Percentiles rank a stretch among this genome's conserved stretches.
Evolutionary conservation across 1,140 invertebrate species (phyloP).

Genomic region (Phenacoccus solenopsis): DNA sequence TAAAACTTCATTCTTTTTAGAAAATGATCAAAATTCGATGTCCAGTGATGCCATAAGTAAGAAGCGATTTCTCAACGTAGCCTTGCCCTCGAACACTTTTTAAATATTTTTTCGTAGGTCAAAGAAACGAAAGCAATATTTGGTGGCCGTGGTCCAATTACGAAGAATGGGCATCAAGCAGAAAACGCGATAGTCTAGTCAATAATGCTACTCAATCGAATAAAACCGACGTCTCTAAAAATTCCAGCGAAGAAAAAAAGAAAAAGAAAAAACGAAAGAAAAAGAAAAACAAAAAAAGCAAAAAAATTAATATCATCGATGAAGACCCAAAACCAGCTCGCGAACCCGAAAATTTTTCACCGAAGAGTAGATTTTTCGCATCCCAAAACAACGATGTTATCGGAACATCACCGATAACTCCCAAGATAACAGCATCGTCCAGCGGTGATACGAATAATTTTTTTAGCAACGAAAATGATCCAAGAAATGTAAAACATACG

Average conservation of each 20-base stretch:
- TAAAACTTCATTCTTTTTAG: background rate
- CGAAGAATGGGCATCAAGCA: background rate
- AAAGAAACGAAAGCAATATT: background rate
- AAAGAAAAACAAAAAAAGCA: background rate
- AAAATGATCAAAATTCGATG: background rate
- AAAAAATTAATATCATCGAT: background rate
- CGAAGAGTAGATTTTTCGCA: background rate
- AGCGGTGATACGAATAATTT: background rate
- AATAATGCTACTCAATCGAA: background rate
- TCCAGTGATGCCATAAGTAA: background rate
- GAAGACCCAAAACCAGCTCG: background rate
- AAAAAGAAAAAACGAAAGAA: background rate
- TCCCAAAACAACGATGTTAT: background rate
- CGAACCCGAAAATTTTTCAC: background rate
- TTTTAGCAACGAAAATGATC: no score
- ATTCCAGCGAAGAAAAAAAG: background rate
- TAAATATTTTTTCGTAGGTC: no score
- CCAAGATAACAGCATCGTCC: background rate
- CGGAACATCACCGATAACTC: no score
- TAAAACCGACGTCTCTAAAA: background rate
- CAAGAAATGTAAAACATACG: no score
- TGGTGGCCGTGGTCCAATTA: constrained; percentile 12
- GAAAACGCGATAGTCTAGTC: background rate
- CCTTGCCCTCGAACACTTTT: no score
- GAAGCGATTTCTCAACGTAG: no score